Evolutionary conservation across 2,113 vertebrate species (phyloP).

Genomic region (Lamprotornis superbus): DNA sequence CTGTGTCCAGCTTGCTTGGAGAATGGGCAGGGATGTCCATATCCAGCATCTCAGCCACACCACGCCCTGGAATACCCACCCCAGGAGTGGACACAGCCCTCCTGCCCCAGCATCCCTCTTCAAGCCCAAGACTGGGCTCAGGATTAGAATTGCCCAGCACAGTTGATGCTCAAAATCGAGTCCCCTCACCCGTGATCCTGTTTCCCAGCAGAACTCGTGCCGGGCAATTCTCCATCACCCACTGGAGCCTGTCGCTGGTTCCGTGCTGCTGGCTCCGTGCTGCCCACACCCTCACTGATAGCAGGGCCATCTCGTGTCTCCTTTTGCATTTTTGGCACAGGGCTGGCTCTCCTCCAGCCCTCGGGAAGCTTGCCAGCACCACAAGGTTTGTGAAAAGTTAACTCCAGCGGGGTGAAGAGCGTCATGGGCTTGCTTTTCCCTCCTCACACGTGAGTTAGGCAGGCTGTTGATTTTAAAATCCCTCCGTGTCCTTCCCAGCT

Average conservation of each 20-base stretch:
- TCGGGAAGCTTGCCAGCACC: background rate
- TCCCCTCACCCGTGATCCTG: accelerated
- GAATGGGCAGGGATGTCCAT: accelerated
- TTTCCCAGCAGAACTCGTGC: background rate
- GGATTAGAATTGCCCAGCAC: accelerated
- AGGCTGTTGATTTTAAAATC: background rate
- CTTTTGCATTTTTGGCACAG: background rate
- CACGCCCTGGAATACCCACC: accelerated
- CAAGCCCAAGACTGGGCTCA: background rate
- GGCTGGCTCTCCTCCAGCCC: constrained; percentile 15
- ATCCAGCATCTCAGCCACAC: background rate
- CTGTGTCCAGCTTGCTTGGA: background rate
- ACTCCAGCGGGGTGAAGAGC: background rate
- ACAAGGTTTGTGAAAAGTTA: constrained; percentile 20
- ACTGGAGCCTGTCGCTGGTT: accelerated
- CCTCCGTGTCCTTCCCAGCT: background rate
- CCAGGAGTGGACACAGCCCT: accelerated
- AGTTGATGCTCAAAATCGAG: accelerated
- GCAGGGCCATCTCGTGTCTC: background rate
- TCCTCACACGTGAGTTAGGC: accelerated
- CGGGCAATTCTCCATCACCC: accelerated
- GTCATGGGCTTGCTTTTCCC: background rate
- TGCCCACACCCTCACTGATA: background rate
- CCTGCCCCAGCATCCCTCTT: background rate
- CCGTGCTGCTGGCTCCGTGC: accelerated